Base-by-base conservation (phyloP, 1,140 invertebrate genomes). In the Pseudoatta argentina region DNA sequence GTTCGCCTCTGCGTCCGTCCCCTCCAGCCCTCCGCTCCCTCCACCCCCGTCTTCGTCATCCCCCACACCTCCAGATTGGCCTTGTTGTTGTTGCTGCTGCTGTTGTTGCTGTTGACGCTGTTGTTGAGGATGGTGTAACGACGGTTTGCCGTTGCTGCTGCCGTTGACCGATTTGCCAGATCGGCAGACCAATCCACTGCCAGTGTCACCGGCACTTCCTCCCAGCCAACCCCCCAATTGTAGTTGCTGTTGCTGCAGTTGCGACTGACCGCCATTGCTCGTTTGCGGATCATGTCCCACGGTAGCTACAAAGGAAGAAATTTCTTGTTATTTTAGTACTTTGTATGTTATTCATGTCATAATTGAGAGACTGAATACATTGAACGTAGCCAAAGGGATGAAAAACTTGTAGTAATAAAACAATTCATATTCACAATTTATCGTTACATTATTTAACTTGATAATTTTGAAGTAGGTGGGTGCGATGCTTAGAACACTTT, bases 1-100 rank as follows among this genome's bases (percentile, higher is more conserved):
- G 97, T 98, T 97, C 98, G 96, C 96, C 98, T 97, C 96, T 98
- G 98, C 96, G 97, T 97, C 97, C 97, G 97, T 95, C 97, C 98
- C 97, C 98, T 98, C 98, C 98, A 98, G 90, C 97, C 94, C 93
- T 95, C 93, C 91, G 91, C 93, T 81, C 93, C 95, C 94, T 94
- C 94, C 94, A 94, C 93, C 87, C 90, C 94, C 95, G 93, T 95
- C 92, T 93, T 95, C 94, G 91, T 94, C 91, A 92, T 93, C 91
- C 91, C 93, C 93, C 93, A 93, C 27, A 92, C 91, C 85, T 85
- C 92, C 92, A 89, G 91, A 88, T 85, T 91, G 87, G 87, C 89
- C 87, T 88, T 92, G 87, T 89, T 94, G 90, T 91, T 93, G 81
- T 89, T 89, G 86, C 66, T 87, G 90, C 16, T 81, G 78, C 75